Evolutionary conservation across 2,888 invertebrate species (phyloP).

Genomic region (Polyommatus iphigenia): DNA sequence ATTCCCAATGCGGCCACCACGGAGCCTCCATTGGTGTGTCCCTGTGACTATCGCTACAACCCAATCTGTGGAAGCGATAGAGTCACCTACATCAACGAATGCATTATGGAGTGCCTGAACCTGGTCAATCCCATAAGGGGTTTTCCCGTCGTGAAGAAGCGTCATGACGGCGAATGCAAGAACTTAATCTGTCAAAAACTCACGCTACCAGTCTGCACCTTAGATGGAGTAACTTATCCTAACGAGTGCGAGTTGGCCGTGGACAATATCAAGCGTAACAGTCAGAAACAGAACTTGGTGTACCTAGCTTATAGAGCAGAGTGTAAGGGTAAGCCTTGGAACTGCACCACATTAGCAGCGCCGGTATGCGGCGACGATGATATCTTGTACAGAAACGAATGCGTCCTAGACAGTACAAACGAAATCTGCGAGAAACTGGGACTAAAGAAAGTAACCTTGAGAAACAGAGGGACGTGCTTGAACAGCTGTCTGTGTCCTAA

Average conservation of each 20-base stretch:
- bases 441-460: conserved; percentile 36
- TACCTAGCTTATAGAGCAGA: conserved; percentile 42
- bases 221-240: conserved; percentile 45
- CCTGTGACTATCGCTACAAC: conserved; percentile 41
- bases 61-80: conserved; percentile 49
- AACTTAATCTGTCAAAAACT: conserved; percentile 41
- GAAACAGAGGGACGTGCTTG: conserved; percentile 41
- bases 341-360: conserved; percentile 39
- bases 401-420: conserved; percentile 43
- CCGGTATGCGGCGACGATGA: conserved; percentile 46
- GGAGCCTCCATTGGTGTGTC: conserved; percentile 38
- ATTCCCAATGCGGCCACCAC: background rate
- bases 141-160: conserved; percentile 26
- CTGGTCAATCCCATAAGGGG: conserved; percentile 32
- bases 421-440: conserved; percentile 35
- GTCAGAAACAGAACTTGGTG: conserved; percentile 37
- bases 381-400: conserved; percentile 44
- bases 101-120: conserved; percentile 42
- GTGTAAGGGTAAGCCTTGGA: conserved; percentile 41
- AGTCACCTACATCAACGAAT: conserved; percentile 40
- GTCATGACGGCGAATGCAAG: conserved; percentile 37
- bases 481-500: conserved; percentile 39
- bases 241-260: conserved; percentile 45
- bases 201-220: conserved; percentile 49
- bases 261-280: conserved; percentile 41